These are phyloP conservation scores for Ataeniobius toweri DNA, from an alignment of 2,797 vertebrate genomes.

Conservation along the genomic window DNA sequence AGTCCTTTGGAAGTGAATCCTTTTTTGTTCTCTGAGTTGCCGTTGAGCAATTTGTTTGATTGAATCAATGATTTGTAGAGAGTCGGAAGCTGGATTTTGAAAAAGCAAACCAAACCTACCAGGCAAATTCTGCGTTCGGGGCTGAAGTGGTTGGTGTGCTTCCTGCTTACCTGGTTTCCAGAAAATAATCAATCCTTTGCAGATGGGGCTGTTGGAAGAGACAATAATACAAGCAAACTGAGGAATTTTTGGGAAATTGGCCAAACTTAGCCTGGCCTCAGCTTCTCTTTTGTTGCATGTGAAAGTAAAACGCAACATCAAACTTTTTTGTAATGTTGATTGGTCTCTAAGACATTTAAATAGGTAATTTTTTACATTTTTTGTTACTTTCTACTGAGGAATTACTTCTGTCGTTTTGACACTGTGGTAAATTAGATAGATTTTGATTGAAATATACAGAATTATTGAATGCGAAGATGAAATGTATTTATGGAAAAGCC, in stretches of 20 bases:
- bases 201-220: background rate
- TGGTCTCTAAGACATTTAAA: background rate
- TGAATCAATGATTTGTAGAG: conserved; percentile 15
- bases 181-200: conserved; percentile 6
- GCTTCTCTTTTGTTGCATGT: background rate
- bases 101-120: conserved; percentile 18
- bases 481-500: background rate
- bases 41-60: conserved; percentile 17
- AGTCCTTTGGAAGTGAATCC: conserved; percentile 12
- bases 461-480: background rate
- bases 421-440: background rate
- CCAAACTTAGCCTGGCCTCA: background rate
- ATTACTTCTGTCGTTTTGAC: background rate
- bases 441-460: background rate
- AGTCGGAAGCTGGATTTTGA: conserved; percentile 19
- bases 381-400: background rate
- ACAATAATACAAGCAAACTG: background rate
- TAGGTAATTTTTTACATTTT: background rate
- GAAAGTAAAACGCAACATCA: background rate
- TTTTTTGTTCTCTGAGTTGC: conserved; percentile 19
- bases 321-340: background rate
- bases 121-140: conserved; percentile 8
- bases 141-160: conserved; percentile 12
- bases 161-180: background rate
- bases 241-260: background rate